phyloP scores from a whole-genome alignment of 2,888 invertebrate species.

The Junonia oenone region DNA sequence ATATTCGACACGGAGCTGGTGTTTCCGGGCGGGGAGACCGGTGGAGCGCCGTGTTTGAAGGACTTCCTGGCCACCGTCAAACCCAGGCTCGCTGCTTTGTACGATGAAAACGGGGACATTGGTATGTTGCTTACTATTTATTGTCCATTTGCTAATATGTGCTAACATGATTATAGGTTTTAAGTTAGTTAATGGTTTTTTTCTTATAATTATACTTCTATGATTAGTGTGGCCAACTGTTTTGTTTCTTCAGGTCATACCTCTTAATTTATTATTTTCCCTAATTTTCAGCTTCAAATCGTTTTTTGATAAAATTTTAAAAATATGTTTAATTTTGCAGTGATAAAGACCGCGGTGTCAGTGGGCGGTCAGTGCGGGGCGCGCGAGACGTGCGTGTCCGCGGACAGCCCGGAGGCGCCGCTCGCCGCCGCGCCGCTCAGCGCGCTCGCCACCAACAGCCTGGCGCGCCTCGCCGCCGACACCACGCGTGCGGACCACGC shows the following conservation, averaged over 20 bases:
- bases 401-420: neutral
- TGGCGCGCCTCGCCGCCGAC: neutral
- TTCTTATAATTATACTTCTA: too few species aligned
- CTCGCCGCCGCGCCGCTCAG: neutral
- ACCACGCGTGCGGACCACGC: neutral
- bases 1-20: constrained; percentile 81
- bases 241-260: too few species aligned
- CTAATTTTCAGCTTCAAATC: too few species aligned
- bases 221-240: too few species aligned
- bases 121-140: constrained; percentile 36
- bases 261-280: too few species aligned
- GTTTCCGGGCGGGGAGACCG: constrained; percentile 58
- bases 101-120: constrained; percentile 67
- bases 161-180: too few species aligned
- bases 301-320: too few species aligned
- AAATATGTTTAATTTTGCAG: constrained; percentile 34
- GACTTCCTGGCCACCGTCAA: constrained; percentile 76
- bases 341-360: constrained; percentile 52
- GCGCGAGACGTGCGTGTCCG: constrained; percentile 7
- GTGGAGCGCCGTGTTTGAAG: constrained; percentile 64
- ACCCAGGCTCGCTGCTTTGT: constrained; percentile 76
- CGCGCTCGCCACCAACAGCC: neutral
- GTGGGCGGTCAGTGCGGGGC: constrained; percentile 34
- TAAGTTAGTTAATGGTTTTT: too few species aligned
- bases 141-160: too few species aligned